A percentile compares a stretch with the other conserved stretches of the same genome.
phyloP scores from a whole-genome alignment of 2,797 vertebrate species.

The Leptatherina wallacei region DNA sequence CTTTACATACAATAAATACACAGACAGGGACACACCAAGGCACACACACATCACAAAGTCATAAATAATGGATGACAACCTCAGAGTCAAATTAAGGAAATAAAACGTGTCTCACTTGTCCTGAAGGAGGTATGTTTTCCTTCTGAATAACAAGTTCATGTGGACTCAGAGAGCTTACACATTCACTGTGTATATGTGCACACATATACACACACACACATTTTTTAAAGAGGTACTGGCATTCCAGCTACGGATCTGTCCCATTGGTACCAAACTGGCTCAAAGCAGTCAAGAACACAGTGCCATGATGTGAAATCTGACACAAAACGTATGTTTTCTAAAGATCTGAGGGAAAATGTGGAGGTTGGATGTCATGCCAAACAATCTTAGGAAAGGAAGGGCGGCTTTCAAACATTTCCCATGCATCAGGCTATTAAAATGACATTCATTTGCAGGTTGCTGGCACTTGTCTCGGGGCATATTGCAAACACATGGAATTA shows the following conservation, averaged over 20 bases:
- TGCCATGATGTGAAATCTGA: conserved; percentile 75
- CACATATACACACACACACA: conserved; percentile 1
- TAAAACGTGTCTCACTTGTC: conserved; percentile 75
- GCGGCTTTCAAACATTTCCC: conserved; percentile 80
- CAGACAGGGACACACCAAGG: neutral
- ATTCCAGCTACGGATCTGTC: conserved; percentile 51
- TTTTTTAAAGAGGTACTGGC: conserved; percentile 43
- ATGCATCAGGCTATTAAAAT: conserved; percentile 82
- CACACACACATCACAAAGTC: conserved; percentile 44
- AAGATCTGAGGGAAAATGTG: conserved; percentile 71
- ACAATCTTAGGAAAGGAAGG: conserved; percentile 77
- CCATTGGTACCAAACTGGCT: conserved; percentile 41
- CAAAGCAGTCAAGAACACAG: conserved; percentile 49
- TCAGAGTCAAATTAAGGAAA: conserved; percentile 80
- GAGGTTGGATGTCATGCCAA: conserved; percentile 77
- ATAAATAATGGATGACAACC: conserved; percentile 78
- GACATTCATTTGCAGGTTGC: conserved; percentile 80
- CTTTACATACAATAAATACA: conserved; percentile 50
- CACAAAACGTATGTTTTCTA: conserved; percentile 79
- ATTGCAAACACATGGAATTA: conserved; percentile 83
- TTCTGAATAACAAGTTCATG: conserved; percentile 72
- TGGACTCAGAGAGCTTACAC: conserved; percentile 47
- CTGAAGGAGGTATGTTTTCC: conserved; percentile 79
- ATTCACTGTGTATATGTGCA: conserved; percentile 11
- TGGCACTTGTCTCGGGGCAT: conserved; percentile 79